Base-by-base conservation (phyloP, 2,113 vertebrate species). In the Leucosticte australis region DNA sequence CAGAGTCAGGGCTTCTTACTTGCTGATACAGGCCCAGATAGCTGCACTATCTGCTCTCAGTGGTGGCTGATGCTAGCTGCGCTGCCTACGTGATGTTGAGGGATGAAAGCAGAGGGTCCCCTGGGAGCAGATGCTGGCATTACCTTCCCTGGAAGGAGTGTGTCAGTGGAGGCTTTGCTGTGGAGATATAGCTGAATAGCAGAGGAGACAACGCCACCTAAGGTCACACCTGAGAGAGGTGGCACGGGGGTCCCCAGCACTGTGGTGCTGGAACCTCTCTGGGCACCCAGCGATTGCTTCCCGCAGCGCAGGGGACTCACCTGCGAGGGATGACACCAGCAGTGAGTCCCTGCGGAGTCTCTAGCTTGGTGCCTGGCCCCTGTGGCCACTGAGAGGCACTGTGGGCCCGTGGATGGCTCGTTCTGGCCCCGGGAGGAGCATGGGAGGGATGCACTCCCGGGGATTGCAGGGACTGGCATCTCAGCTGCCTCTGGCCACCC, bases 361-460 rank as follows among this genome's bases (percentile, higher is more conserved):
- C 11, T 39, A 22, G 39, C 39, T 60, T 44, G 20, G 4, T 60
- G 30, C 33, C 28, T 33, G 33, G 31, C 33, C 6, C 22, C 26
- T 30, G 20, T 63, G 93, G 93, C 96, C 96, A 31, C 94, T 93
- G 62, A 83, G 95, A 91, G 92, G 96, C 93, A 80, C 87, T 95
- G 95, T 86, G 65, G 17, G 42, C 59, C 33, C 19, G 6, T 55
- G n/a, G 44, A 91, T 93, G 83, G 70, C 44, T 79, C 19, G 0
- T 57, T 39, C 21, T 5, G 3, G 30, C 20, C 24, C 14, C 8
- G 6, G 46, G 22, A 59, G 39, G n/a, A 42, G 3, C 19, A 24
- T 0, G 2, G 37, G 21, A 67, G 44, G 14, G 62, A 31, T 52
- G 44, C 22, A 8, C 15, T 82, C n/a, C 68, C 3, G 7, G 10